Base-by-base conservation (phyloP, 2,113 vertebrate genomes). In the Engystomops pustulosus region DNA sequence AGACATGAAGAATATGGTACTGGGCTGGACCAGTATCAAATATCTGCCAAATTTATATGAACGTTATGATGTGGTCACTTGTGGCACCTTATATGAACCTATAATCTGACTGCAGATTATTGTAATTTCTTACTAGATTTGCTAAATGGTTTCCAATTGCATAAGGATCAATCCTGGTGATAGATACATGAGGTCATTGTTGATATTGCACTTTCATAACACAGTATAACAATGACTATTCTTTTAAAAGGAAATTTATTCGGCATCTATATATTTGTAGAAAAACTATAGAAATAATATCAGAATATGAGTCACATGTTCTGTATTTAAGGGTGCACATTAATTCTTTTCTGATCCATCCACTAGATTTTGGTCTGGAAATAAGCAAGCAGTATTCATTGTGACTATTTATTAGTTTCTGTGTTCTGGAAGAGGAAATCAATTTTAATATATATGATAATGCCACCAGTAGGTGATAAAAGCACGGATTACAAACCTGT, bases 361-460 rank as follows among this genome's bases (percentile, higher is more conserved):
- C 45, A 18, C n/a, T 3, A 27, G 55, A 32, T 74, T 70, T 62
- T 62, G 30, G 70, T 34, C 38, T 0, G 60, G 18, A 68, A 41
- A 38, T 83, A 70, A 68, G 75, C 36, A 76, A 79, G 83, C 0
- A 23, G 27, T 30, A 4, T 47, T 89, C 1, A 10, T 3, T 34
- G 79, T 23, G 70, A 45, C 2, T 20, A 49, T 77, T 68, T 84
- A 84, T 65, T 36, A 85, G 67, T 36, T 30, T 72, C 55, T 62
- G 58, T 36, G 30, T 60, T 77, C 41, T 77, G n/a, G 72, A 14
- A 10, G 45, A 41, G 45, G 62, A 88, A 86, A 87, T 18, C 25
- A 85, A 80, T 76, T 23, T 78, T 30, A 38, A 82, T 38, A 41
- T 17, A 53, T 27, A 60, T 3, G 10, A 78, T 38, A 51, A 34